phyloP scores from a whole-genome alignment of 2,113 vertebrate genomes.

The Micronisus gabar region DNA sequence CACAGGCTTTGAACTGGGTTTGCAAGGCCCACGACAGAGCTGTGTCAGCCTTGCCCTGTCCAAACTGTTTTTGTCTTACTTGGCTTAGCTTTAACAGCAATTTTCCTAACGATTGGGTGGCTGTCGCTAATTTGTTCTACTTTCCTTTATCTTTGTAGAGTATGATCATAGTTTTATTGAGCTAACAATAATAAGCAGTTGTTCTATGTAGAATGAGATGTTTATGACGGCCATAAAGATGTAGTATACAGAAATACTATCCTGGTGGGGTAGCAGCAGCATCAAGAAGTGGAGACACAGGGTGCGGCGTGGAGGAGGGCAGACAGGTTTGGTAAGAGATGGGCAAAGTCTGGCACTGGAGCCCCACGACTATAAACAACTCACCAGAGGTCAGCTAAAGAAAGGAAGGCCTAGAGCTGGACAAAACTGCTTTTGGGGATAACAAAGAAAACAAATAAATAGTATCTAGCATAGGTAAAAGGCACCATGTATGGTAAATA shows the following conservation, averaged over 20 bases:
- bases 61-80: background rate
- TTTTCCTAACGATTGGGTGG: background rate
- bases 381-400: background rate
- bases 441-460: background rate
- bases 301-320: background rate
- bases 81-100: background rate
- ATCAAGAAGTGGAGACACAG: background rate
- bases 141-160: background rate
- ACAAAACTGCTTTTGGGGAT: background rate
- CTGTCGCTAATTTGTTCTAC: background rate
- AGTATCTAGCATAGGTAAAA: background rate
- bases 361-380: background rate
- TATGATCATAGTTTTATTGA: background rate
- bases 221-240: background rate
- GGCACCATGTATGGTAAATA: background rate
- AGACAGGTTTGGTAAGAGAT: background rate
- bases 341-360: background rate
- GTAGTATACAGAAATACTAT: background rate
- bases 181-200: background rate
- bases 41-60: background rate
- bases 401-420: background rate
- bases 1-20: background rate
- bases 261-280: background rate
- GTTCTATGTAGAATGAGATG: background rate
- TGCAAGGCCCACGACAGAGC: background rate